phyloP scores from a whole-genome alignment of 2,888 invertebrate species.

The Zaprionus bogoriensis region DNA sequence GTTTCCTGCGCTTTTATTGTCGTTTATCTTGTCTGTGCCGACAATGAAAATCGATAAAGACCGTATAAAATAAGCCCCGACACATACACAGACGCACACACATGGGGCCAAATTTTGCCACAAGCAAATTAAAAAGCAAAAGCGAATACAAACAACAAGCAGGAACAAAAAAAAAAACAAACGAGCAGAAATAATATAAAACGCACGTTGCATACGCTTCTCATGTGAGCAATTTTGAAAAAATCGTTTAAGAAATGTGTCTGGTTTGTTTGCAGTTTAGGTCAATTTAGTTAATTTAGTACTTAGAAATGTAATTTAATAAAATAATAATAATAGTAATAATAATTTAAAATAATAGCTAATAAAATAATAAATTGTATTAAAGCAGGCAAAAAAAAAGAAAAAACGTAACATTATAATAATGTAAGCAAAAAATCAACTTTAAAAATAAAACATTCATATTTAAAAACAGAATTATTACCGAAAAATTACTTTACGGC shows the following conservation, averaged over 20 bases:
- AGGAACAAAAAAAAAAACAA: slow-evolving; percentile 1
- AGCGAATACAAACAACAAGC: slow-evolving; percentile 21
- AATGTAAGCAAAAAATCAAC: no score
- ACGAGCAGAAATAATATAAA: neutral
- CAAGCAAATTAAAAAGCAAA: slow-evolving; percentile 43
- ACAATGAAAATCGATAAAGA: slow-evolving; percentile 57
- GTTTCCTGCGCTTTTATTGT: slow-evolving; percentile 45
- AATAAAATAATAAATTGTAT: neutral
- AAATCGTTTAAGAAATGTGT: no score
- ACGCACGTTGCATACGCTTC: neutral
- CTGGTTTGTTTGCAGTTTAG: no score
- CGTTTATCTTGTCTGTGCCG: slow-evolving; percentile 46
- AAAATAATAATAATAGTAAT: no score
- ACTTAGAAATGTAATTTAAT: neutral
- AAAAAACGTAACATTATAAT: neutral
- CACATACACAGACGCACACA: slow-evolving; percentile 1
- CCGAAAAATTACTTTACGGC: no score
- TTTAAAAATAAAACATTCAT: no score
- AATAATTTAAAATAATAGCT: neutral
- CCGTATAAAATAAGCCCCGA: slow-evolving; percentile 11
- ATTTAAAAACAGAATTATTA: no score
- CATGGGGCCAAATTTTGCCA: slow-evolving; percentile 31
- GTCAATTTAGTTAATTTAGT: neutral
- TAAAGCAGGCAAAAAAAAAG: no score
- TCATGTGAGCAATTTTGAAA: neutral